These are phyloP conservation scores for Tetramorium alpestre DNA, from an alignment of 1,140 invertebrate species.

Conservation along the genomic window DNA sequence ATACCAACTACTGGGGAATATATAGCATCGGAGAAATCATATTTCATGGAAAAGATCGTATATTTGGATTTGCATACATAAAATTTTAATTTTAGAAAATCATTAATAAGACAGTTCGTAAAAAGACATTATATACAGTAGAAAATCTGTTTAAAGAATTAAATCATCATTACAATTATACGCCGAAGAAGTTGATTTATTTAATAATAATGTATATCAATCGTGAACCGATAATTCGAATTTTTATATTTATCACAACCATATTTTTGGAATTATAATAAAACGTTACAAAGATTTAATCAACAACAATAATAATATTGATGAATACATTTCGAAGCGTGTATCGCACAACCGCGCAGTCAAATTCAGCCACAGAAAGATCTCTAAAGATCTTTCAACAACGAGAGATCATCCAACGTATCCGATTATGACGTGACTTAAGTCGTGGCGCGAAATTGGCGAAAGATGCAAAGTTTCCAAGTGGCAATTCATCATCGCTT, in stretches of 20 bases:
- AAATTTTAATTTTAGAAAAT: slow-evolving; percentile 9
- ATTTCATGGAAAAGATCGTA: neutral
- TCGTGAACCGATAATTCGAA: neutral
- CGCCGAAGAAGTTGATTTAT: neutral
- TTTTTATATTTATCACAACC: neutral
- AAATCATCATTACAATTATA: neutral
- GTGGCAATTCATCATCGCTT: slow-evolving; percentile 58
- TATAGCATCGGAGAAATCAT: neutral
- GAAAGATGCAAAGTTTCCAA: slow-evolving; percentile 30
- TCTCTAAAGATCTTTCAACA: slow-evolving; percentile 32
- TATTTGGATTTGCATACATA: neutral
- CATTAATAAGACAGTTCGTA: neutral
- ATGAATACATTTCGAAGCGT: neutral
- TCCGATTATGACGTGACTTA: slow-evolving; percentile 34
- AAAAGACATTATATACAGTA: neutral
- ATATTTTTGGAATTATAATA: neutral
- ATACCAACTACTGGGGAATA: neutral
- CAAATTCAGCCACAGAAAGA: neutral
- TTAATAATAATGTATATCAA: neutral
- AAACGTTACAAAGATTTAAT: neutral
- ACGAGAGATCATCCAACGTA: slow-evolving; percentile 24
- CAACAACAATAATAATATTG: neutral
- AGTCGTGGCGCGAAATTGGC: slow-evolving; percentile 40
- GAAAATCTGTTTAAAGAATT: neutral
- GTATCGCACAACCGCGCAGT: neutral